Base-by-base conservation (phyloP, 2,797 vertebrate genomes). In the Orientallactaga sibirica region DNA sequence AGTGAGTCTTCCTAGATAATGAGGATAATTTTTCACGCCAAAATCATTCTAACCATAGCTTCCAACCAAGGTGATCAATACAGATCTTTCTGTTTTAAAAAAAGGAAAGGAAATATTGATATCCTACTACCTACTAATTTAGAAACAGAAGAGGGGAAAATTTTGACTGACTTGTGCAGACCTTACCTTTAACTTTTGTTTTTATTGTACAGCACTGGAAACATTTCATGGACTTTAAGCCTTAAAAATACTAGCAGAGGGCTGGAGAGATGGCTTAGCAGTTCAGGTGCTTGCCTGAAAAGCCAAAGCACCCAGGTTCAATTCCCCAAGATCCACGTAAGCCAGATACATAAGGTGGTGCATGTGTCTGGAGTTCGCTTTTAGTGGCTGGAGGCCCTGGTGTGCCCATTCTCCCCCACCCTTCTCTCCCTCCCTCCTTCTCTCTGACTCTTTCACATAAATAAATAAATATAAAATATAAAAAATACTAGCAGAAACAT, bases 21-120 rank as follows among this genome's bases (percentile, higher is more conserved):
- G 41, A 24, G 12, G 48, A 18, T 2, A 66, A 27, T 14, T 84
- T 90, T 89, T 48, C 55, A 68, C 71, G 81, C 37, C 74, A n/a
- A 78, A 84, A 81, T 79, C 8, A 64, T 52, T 89, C 33, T 58
- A 67, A 61, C 11, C 8, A 33, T 70, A 92, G 41, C 74, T 58
- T 91, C 62, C n/a, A 91, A 55, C 67, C 33, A 37, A 74, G 43
- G 19, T 18, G 55, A 15, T 15, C 41, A 76, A 10, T 27, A 41
- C 14, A 81, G 74, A 48, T 16, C 43, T 89, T 91, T 90, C 52
- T 82, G 19, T 16, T 85, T 85, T 33, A 78, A 78, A 90, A 67
- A 3, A 18, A 58, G 3, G 64, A 66, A 78, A 58, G 62, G 48
- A 86, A 88, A 81, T 15, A 61, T 74, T 66, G 88, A n/a, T 62